A percentile compares a stretch with the other conserved stretches of the same genome.
These are phyloP conservation scores for Hypomesus transpacificus DNA, from an alignment of 2,113 vertebrate species.

Conservation along the genomic window DNA sequence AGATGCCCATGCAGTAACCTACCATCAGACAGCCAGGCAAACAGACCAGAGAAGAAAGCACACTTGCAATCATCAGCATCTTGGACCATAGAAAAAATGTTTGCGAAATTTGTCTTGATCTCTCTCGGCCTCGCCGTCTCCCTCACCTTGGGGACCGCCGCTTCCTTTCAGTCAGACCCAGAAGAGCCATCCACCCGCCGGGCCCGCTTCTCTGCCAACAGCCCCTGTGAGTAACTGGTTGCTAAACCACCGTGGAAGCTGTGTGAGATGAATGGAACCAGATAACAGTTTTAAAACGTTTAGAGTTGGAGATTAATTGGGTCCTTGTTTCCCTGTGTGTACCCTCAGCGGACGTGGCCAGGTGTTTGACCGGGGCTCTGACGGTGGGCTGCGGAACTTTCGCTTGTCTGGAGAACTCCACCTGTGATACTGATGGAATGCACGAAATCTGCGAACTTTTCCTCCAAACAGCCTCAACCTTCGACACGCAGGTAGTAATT, in stretches of 20 bases:
- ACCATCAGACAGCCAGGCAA: too few species aligned
- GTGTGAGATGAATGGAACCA: too few species aligned
- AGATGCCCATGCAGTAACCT: too few species aligned
- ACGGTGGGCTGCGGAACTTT: slow-evolving; percentile 91
- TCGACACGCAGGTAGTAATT: slow-evolving; percentile 88
- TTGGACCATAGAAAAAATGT: slow-evolving; percentile 45
- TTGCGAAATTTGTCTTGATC: slow-evolving; percentile 41
- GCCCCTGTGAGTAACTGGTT: slow-evolving; percentile 63
- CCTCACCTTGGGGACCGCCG: slow-evolving; percentile 41
- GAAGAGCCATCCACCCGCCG: slow-evolving; percentile 60
- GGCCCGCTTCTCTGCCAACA: slow-evolving; percentile 69
- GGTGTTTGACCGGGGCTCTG: slow-evolving; percentile 83
- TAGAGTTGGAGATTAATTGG: too few species aligned
- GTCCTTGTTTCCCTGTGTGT: not conserved
- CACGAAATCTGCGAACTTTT: slow-evolving; percentile 94
- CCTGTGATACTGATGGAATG: slow-evolving; percentile 94
- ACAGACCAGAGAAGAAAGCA: too few species aligned
- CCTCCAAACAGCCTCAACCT: slow-evolving; percentile 87
- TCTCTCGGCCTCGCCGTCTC: slow-evolving; percentile 20
- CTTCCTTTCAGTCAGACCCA: slow-evolving; percentile 48
- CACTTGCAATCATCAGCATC: not conserved
- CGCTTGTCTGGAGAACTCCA: slow-evolving; percentile 94
- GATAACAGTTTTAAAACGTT: too few species aligned
- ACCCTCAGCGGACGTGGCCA: slow-evolving; percentile 81
- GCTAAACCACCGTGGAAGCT: not conserved